phyloP scores from a whole-genome alignment of 2,888 invertebrate species.

The Eilema sororculum region DNA sequence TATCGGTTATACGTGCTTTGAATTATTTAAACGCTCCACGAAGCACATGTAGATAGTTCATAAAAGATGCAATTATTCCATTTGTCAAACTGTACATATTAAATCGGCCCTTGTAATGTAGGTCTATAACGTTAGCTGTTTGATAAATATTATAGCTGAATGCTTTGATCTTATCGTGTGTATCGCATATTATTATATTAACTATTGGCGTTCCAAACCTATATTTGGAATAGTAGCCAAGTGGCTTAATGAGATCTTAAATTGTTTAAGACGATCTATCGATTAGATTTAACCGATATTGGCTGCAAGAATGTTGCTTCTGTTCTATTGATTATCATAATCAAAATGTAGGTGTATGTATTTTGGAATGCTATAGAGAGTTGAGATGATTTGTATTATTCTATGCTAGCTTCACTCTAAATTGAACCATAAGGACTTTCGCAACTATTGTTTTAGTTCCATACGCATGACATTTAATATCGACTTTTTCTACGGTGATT shows the following conservation, averaged over 20 bases:
- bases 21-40: constrained; percentile 63
- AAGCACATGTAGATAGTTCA: constrained; percentile 37
- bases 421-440: neutral
- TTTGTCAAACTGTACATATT: constrained; percentile 40
- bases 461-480: neutral
- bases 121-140: constrained; percentile 30
- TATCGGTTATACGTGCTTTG: constrained; percentile 67
- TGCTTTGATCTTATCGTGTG: constrained; percentile 38
- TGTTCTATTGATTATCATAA: constrained; percentile 34
- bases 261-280: constrained; percentile 39
- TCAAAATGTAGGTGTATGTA: constrained; percentile 3
- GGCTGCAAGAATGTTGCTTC: constrained; percentile 32
- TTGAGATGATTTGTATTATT: neutral
- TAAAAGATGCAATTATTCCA: constrained; percentile 47
- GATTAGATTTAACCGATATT: constrained; percentile 46
- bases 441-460: neutral
- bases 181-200: constrained; percentile 40
- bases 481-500: neutral
- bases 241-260: constrained; percentile 54
- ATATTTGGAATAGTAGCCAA: constrained; percentile 38
- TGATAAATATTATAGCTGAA: constrained; percentile 36
- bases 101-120: constrained; percentile 21
- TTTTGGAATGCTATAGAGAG: constrained; percentile 3
- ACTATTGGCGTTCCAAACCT: constrained; percentile 29
- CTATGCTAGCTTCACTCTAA: neutral